Evolutionary conservation across 1,140 invertebrate genomes (phyloP).

Genomic region (Drosophila ambigua): DNA sequence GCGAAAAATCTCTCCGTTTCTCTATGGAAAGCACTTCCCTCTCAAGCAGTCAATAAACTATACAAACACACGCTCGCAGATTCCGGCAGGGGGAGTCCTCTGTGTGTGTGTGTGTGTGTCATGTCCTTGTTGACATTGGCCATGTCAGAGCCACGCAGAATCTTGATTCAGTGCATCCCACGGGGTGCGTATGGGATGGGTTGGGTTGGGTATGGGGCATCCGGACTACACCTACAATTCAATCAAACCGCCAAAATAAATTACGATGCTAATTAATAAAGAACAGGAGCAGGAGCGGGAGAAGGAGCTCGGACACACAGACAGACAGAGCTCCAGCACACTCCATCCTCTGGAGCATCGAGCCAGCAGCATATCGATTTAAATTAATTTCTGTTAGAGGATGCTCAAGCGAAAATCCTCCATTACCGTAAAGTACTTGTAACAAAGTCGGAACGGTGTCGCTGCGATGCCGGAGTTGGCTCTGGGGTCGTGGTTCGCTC

Average conservation of each 20-base stretch:
- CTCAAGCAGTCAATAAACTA: conserved; percentile 82
- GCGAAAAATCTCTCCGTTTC: conserved; percentile 68
- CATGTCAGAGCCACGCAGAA: conserved; percentile 18
- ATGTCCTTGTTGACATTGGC: conserved; percentile 80
- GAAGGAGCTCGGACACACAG: conserved; percentile 3
- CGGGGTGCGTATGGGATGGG: neutral
- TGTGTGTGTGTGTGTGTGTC: conserved; percentile 35
- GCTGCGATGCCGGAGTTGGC: neutral
- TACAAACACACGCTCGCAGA: conserved; percentile 53
- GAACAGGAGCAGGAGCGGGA: conserved; percentile 17
- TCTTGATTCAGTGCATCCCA: neutral
- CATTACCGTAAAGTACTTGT: conserved; percentile 84
- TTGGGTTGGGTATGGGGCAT: neutral
- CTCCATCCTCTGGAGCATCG: conserved; percentile 47
- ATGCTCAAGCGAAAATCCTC: conserved; percentile 84
- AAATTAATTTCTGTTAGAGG: conserved; percentile 84
- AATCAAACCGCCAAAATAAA: conserved; percentile 63
- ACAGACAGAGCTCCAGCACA: conserved; percentile 36
- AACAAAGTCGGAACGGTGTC: conserved; percentile 74
- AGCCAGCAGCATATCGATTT: conserved; percentile 75
- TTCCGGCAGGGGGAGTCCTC: conserved; percentile 9
- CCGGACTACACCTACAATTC: conserved; percentile 30
- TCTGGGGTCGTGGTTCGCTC: conserved; percentile 5
- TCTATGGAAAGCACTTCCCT: conserved; percentile 80
- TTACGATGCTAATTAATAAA: conserved; percentile 75